Evolutionary conservation across 2,888 invertebrate genomes (phyloP).

Genomic region (Epinotia bilunana): DNA sequence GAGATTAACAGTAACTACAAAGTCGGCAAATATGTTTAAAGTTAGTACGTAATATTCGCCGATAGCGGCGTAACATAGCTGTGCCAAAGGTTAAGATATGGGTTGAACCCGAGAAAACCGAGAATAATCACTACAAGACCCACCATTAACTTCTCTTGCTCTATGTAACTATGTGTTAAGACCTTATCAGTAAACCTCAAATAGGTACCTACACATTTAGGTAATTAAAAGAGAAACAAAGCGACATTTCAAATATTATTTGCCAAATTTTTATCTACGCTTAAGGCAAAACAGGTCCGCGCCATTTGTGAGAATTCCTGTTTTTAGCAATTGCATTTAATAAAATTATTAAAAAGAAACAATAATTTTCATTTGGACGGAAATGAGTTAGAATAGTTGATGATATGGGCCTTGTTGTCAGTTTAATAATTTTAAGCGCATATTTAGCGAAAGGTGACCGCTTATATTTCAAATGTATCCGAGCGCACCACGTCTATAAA

Average conservation of each 20-base stretch:
- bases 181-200: no score
- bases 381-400: background rate
- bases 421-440: conserved; percentile 20
- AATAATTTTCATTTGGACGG: background rate
- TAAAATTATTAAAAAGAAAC: no score
- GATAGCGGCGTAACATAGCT: background rate
- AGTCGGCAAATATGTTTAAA: conserved; percentile 35
- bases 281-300: no score
- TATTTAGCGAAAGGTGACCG: conserved; percentile 28
- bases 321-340: no score
- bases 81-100: conserved; percentile 1
- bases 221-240: no score
- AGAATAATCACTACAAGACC: background rate
- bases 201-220: no score
- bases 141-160: background rate
- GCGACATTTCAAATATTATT: no score
- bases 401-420: conserved; percentile 2
- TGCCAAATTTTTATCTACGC: no score
- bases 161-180: background rate
- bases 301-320: no score
- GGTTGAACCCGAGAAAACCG: background rate
- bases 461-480: conserved; percentile 22
- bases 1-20: conserved; percentile 44
- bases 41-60: conserved; percentile 4
- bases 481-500: conserved; percentile 24